Evolutionary conservation across 2,888 invertebrate genomes (phyloP), one percentile per base, ranked within the genome.

Genomic region (Volucella zonaria): DNA sequence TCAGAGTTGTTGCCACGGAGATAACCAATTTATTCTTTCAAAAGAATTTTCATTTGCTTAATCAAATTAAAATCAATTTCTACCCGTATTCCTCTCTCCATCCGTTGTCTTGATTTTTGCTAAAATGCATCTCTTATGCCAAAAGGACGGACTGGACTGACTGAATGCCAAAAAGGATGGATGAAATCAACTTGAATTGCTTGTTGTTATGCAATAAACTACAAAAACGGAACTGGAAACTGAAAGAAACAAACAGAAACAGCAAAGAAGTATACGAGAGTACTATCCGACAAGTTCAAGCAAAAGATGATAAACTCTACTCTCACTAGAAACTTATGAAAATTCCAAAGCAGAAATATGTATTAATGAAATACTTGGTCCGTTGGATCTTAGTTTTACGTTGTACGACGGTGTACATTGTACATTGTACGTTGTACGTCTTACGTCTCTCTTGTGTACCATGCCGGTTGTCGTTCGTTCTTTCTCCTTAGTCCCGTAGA

Each of bases 311-410:
- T 38, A 64, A 74, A 74, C 47, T 64, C 45, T 43, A 8, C 12
- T 23, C 8, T 40, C 14, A 1, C 31, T 31, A 23, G 54, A 62
- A 77, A 62, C 42, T 49, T 78, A 71, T 78, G 71, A 71, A 71
- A 67, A 71, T 71, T 78, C 70, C 77, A 62, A 56, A 54, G 70
- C 14, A 62, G 77, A 70, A 70, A 62, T 78, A 71, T 23, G 18
- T 23, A 3, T 78, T 78, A 62, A 78, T 78, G 56, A 78, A 78
- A 71, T 71, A 78, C 40, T 62, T 73, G 12, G 56, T 31, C 14
- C 38, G 12, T 10, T 9, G 11, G 31, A 6, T 31, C 6, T 31
- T 31, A 1, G 31, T 31, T 31, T 31, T 31, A 31, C 31, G 31
- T 31, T 31, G 4, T 31, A 23, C 18, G 18, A 23, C 18, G 18